These are phyloP conservation scores for Phylloscopus trochilus DNA, from an alignment of 2,113 vertebrate genomes.

Conservation along the genomic window DNA sequence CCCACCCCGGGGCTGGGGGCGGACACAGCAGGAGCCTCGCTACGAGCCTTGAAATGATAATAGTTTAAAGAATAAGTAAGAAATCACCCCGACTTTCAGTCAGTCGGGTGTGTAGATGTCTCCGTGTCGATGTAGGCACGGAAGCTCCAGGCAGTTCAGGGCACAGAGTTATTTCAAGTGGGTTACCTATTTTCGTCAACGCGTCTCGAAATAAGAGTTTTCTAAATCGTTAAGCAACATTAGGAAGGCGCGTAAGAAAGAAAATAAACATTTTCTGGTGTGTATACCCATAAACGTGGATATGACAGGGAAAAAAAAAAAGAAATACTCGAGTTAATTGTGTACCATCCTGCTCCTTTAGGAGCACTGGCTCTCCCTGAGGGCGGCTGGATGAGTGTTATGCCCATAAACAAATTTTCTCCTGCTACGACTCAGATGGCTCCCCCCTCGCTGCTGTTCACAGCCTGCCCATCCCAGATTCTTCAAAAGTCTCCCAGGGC, in stretches of 20 bases:
- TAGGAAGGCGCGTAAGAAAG: too few species aligned
- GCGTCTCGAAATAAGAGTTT: fast-evolving
- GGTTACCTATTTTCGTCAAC: fast-evolving
- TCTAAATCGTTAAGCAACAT: neutral
- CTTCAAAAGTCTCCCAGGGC: neutral
- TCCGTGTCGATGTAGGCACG: neutral
- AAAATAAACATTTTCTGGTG: neutral
- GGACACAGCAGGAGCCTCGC: neutral
- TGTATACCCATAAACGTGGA: fast-evolving
- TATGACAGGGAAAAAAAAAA: neutral
- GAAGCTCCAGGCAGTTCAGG: neutral
- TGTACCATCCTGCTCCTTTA: neutral
- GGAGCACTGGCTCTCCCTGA: fast-evolving
- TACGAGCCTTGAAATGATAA: fast-evolving
- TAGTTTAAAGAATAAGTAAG: too few species aligned
- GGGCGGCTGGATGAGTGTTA: neutral
- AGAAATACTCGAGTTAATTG: neutral
- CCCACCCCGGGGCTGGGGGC: neutral
- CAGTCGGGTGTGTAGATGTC: neutral
- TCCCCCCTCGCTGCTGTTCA: fast-evolving
- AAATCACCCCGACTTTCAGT: fast-evolving
- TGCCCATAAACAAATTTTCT: neutral
- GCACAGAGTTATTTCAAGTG: neutral
- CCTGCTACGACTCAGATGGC: fast-evolving
- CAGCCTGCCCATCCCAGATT: neutral